Evolutionary conservation across 2,113 vertebrate genomes (phyloP), one percentile per base, ranked within the genome.

Genomic region (Ctenomys sociabilis): DNA sequence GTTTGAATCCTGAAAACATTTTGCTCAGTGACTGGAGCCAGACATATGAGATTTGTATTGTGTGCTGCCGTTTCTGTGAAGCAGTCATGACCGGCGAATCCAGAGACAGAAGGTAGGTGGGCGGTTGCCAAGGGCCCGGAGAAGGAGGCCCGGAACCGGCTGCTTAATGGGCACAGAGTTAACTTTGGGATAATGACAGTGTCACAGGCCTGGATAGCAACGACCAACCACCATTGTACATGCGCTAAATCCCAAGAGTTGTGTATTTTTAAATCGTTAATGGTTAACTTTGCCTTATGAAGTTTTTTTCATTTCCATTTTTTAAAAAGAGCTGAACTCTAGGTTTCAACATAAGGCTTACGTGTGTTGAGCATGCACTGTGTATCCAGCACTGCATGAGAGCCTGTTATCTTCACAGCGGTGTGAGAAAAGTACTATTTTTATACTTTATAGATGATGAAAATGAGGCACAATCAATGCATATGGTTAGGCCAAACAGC

Each of bases 191-290:
- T 32, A 78, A 80, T 80, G 45, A 92, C 73, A 80, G n/a, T 64
- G n/a, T 57, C n/a, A 5, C 43, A 32, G 35, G 63, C 66, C 43
- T n/a, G 78, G 21, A 90, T 0, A 85, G 22, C 54, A 12, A 11
- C 45, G 81, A 52, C 14, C 64, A 7, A 13, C 68, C 61, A 73
- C 81, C 43, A 73, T 2, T 12, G 16, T 19, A 1, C 85, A 43
- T 37, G 14, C 37, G 26, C 70, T 43, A 87, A 94, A 59, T 82
- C n/a, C 1, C 77, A 66, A 5, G 49, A 94, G 49, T 43, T 85
- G 72, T 40, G n/a, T 10, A 49, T 59, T 80, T 94, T 91, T 78
- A 90, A 86, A 87, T 57, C 43, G n/a, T 81, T 49, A 90, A 61
- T 68, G 24, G 43, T 4, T 96, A 40, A 84, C 63, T 88, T 80